Evolutionary conservation across 2,888 invertebrate genomes (phyloP).

Genomic region (Lithosia quadra): DNA sequence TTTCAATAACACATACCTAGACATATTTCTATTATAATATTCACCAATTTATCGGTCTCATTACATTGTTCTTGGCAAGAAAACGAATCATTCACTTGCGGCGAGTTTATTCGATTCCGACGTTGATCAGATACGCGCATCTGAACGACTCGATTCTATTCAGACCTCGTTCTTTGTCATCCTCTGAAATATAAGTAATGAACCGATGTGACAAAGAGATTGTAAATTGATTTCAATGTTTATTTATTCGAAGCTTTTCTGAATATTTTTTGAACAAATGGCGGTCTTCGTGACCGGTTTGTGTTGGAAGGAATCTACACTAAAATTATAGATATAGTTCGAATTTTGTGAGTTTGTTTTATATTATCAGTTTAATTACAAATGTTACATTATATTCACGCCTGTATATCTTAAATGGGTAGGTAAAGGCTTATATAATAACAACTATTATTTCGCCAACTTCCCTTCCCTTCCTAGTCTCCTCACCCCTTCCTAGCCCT

Average conservation of each 20-base stretch:
- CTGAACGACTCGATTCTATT: constrained; percentile 42
- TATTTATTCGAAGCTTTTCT: background rate
- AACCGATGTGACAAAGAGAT: constrained; percentile 25
- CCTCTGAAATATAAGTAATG: constrained; percentile 40
- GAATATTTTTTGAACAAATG: background rate
- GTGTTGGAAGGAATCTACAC: background rate
- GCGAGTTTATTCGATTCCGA: constrained; percentile 59
- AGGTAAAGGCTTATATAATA: too few relatives aligned
- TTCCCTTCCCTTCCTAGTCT: too few relatives aligned
- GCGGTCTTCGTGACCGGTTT: background rate
- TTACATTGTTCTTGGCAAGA: constrained; percentile 40
- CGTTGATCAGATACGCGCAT: constrained; percentile 51
- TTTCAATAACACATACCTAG: background rate
- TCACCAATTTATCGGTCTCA: constrained; percentile 19
- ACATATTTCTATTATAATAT: background rate
- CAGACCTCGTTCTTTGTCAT: constrained; percentile 41
- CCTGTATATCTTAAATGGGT: too few relatives aligned
- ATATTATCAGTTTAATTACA: too few relatives aligned
- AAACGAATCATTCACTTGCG: constrained; percentile 44
- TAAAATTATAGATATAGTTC: too few relatives aligned
- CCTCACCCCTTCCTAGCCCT: too few relatives aligned
- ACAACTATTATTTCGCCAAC: too few relatives aligned
- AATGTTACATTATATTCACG: too few relatives aligned
- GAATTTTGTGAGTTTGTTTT: too few relatives aligned
- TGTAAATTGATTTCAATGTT: constrained; percentile 17